These are phyloP conservation scores for Genyomyrus donnyi DNA, from an alignment of 2,113 vertebrate genomes.

Conservation along the genomic window DNA sequence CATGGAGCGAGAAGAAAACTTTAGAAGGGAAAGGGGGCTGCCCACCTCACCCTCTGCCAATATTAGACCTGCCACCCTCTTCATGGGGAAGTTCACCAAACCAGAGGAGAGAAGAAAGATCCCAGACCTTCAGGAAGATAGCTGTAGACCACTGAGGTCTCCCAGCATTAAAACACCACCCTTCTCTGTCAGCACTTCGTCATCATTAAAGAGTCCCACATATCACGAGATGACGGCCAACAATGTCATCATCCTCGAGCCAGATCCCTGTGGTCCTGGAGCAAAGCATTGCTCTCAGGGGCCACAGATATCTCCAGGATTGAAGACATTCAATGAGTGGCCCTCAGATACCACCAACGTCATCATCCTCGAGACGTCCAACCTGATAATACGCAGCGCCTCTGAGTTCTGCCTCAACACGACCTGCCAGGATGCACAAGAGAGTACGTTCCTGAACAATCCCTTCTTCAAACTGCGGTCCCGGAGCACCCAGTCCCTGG, in stretches of 20 bases:
- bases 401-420: slow-evolving; percentile 55
- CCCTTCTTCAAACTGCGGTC: slow-evolving; percentile 58
- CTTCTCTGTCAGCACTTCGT: slow-evolving; percentile 35
- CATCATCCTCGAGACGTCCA: slow-evolving; percentile 56
- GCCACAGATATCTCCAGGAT: slow-evolving; percentile 26
- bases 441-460: slow-evolving; percentile 52
- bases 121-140: slow-evolving; percentile 14
- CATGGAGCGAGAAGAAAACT: slow-evolving; percentile 53
- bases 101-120: slow-evolving; percentile 21
- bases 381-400: slow-evolving; percentile 56
- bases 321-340: slow-evolving; percentile 40
- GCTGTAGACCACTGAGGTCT: background rate
- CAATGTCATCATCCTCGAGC: slow-evolving; percentile 58
- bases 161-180: slow-evolving; percentile 42
- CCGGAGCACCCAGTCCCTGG: slow-evolving; percentile 52
- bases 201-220: slow-evolving; percentile 26
- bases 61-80: slow-evolving; percentile 37
- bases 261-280: slow-evolving; percentile 31
- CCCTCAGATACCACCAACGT: slow-evolving; percentile 37
- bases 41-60: background rate
- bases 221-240: slow-evolving; percentile 55
- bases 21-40: slow-evolving; percentile 50
- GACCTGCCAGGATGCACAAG: slow-evolving; percentile 30
- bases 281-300: slow-evolving; percentile 21
- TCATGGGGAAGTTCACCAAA: slow-evolving; percentile 30